Evolutionary conservation across 2,797 vertebrate species (phyloP), one percentile per base, ranked within the genome.

Genomic region (Neostethus bicornis): DNA sequence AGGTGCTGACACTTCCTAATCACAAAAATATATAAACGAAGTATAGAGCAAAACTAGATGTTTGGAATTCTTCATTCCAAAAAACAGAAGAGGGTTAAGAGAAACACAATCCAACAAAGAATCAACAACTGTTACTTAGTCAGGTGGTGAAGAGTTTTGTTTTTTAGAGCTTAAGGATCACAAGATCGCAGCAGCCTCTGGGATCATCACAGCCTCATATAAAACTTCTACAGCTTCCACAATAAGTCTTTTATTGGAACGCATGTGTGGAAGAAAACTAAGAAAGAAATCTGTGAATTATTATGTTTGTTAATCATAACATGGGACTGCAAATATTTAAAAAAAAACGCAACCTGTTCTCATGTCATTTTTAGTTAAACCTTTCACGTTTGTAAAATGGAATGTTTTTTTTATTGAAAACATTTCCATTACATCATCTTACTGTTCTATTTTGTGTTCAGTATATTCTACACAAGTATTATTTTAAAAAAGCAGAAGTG

Each of bases 291-390:
- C 43, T 51, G 80, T 85, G 75, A 86, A 89, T 85, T 81, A 89
- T 86, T 83, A 79, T 61, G 77, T 79, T 73, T 85, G 78, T 83
- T 85, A 80, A 85, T 80, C 83, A 83, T 63, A 62, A 52, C 78
- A 70, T 61, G 70, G 62, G 81, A 74, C 75, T 75, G 58, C 49
- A 66, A 46, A 39, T 34, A 48, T 51, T n/a, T 10, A 9, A 20
- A 56, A 17, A n/a, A 43, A 65, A 70, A 50, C 69, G 25, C 53
- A 42, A 43, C 20, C n/a, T n/a, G n/a, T n/a, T n/a, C n/a, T n/a
- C n/a, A n/a, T n/a, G n/a, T n/a, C n/a, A n/a, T n/a, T n/a, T n/a
- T n/a, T n/a, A n/a, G n/a, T n/a, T n/a, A n/a, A n/a, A n/a, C n/a
- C n/a, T n/a, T n/a, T n/a, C n/a, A n/a, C n/a, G n/a, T n/a, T n/a